phyloP scores from a whole-genome alignment of 2,888 invertebrate species.

The Sphaerophoria taeniata region DNA sequence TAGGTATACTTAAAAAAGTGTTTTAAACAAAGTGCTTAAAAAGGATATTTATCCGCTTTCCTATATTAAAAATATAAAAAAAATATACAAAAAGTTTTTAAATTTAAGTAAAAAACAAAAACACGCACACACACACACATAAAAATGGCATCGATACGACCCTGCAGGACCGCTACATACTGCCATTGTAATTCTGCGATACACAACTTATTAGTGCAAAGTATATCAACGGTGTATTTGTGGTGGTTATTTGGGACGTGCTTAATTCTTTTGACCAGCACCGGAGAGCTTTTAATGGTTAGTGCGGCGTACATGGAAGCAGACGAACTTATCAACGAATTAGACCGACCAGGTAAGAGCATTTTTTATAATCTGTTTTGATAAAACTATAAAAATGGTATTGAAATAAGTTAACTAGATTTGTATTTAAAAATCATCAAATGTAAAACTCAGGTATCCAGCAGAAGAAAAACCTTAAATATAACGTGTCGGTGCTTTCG shows the following conservation, averaged over 20 bases:
- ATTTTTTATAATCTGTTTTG: too few relatives aligned
- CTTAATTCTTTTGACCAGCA: conserved; percentile 78
- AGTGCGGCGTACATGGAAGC: conserved; percentile 81
- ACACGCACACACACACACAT: not conserved
- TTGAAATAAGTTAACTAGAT: too few relatives aligned
- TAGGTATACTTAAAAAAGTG: conserved; percentile 40
- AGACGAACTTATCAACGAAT: conserved; percentile 83
- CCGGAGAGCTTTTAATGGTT: conserved; percentile 76
- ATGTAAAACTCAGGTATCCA: too few relatives aligned
- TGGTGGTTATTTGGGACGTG: conserved; percentile 80
- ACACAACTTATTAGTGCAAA: conserved; percentile 74
- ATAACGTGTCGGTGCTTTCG: not conserved
- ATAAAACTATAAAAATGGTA: too few relatives aligned
- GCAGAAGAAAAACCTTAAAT: not conserved
- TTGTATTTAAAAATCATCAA: too few relatives aligned
- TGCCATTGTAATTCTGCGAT: conserved; percentile 69
- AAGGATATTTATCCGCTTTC: conserved; percentile 23
- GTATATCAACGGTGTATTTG: conserved; percentile 77
- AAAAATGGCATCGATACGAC: conserved; percentile 64
- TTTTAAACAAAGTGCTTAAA: conserved; percentile 52
- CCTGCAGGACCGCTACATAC: conserved; percentile 63
- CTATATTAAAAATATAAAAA: conserved; percentile 7
- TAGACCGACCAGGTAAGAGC: conserved; percentile 82
- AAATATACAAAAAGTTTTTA: conserved; percentile 21
- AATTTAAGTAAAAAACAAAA: conserved; percentile 46